phyloP scores from a whole-genome alignment of 2,797 vertebrate genomes.

The Chelonia mydas region DNA sequence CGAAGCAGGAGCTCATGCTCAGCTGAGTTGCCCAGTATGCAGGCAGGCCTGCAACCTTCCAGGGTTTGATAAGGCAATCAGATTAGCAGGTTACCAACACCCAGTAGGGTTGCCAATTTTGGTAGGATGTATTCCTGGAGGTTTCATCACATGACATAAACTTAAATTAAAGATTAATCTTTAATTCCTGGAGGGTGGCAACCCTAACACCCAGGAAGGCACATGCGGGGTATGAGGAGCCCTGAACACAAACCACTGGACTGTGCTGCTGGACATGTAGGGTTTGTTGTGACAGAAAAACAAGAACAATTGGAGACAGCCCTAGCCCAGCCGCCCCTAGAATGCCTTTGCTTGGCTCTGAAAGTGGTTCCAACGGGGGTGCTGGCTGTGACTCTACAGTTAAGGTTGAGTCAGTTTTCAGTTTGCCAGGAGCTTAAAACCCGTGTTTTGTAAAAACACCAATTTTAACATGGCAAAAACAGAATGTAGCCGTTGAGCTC shows the following conservation, averaged over 20 bases:
- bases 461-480: background rate
- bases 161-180: no score
- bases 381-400: background rate
- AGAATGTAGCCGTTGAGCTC: rapidly evolving
- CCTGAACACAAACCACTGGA: rapidly evolving
- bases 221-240: background rate
- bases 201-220: no score
- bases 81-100: background rate
- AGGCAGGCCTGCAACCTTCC: background rate
- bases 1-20: rapidly evolving
- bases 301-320: background rate
- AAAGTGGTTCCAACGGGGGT: background rate
- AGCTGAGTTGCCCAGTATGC: rapidly evolving
- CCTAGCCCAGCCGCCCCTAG: background rate
- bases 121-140: no score
- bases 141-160: no score
- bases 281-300: background rate
- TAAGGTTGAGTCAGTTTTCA: background rate
- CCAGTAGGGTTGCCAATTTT: no score
- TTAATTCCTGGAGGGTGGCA: no score
- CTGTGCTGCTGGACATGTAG: background rate
- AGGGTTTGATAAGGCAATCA: background rate
- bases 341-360: background rate
- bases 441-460: background rate
- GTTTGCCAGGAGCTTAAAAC: no score